phyloP scores from a whole-genome alignment of 1,140 invertebrate genomes.

The Olivierus martensii region DNA sequence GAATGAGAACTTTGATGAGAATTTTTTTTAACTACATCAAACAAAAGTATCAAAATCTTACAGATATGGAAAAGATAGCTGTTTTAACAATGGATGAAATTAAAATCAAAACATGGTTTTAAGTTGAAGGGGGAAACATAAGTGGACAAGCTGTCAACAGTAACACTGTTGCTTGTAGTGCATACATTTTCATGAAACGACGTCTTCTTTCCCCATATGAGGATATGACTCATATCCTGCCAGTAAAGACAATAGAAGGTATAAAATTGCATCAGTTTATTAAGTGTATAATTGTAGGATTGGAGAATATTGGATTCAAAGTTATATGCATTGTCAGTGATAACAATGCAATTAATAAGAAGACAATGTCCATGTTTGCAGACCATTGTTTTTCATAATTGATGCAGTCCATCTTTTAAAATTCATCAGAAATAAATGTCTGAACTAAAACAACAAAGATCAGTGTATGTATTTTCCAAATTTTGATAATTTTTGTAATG shows the following conservation, averaged over 20 bases:
- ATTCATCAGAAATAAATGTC: constrained; percentile 6
- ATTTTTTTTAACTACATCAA: neutral
- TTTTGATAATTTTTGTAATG: constrained; percentile 4
- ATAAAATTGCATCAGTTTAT: constrained; percentile 4
- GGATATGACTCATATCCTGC: constrained; percentile 14
- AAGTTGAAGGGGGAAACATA: constrained; percentile 19
- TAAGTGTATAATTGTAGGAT: constrained; percentile 11
- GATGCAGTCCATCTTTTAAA: constrained; percentile 3
- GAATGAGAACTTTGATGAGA: too few species aligned
- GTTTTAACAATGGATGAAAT: constrained; percentile 18
- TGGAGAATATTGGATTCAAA: constrained; percentile 2
- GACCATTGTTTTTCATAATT: constrained; percentile 1
- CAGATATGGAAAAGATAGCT: neutral
- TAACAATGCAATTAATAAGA: constrained; percentile 19
- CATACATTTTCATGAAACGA: constrained; percentile 17
- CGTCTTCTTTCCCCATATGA: constrained; percentile 9
- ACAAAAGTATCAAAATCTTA: neutral
- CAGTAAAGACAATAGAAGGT: constrained; percentile 5
- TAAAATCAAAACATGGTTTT: constrained; percentile 14
- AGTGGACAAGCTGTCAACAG: constrained; percentile 12
- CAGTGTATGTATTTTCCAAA: neutral
- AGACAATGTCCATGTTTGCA: constrained; percentile 12
- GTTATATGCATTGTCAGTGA: constrained; percentile 11
- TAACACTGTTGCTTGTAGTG: constrained; percentile 11
- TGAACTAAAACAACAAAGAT: constrained; percentile 2